Conservation (phyloP, 2,888 invertebrate species). For the Agapostemon virescens region DNA sequence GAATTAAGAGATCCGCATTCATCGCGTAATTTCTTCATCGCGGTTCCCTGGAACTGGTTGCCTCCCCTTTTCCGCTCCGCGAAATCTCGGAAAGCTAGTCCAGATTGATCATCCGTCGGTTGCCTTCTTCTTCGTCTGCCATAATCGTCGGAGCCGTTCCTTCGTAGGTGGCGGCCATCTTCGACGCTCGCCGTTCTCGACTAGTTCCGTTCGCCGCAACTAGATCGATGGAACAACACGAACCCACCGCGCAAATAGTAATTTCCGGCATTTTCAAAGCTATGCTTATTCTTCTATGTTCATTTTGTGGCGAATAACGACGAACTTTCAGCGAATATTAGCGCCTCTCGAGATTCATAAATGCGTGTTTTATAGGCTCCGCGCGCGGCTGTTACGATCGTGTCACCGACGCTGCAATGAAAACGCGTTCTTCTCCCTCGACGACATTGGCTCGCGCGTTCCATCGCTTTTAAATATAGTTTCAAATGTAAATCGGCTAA, state of each 20-base stretch:
- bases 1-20: conserved; percentile 77
- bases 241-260: background rate
- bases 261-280: background rate
- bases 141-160: background rate
- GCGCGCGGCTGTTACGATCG: conserved; percentile 20
- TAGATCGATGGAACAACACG: background rate
- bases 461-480: conserved; percentile 62
- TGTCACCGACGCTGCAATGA: conserved; percentile 24
- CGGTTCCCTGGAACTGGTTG: conserved; percentile 54
- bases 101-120: background rate
- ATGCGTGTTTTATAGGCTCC: background rate
- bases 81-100: background rate
- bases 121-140: background rate
- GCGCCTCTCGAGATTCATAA: background rate
- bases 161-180: background rate
- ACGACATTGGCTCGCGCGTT: conserved; percentile 49
- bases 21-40: conserved; percentile 78
- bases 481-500: conserved; percentile 26
- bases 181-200: background rate
- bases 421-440: conserved; percentile 41
- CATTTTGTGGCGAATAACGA: background rate
- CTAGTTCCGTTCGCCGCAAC: background rate
- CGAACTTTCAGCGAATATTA: background rate
- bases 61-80: background rate
- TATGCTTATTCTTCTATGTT: background rate